These are phyloP conservation scores for Mastomys coucha DNA, from an alignment of 2,113 vertebrate genomes.

Conservation along the genomic window DNA sequence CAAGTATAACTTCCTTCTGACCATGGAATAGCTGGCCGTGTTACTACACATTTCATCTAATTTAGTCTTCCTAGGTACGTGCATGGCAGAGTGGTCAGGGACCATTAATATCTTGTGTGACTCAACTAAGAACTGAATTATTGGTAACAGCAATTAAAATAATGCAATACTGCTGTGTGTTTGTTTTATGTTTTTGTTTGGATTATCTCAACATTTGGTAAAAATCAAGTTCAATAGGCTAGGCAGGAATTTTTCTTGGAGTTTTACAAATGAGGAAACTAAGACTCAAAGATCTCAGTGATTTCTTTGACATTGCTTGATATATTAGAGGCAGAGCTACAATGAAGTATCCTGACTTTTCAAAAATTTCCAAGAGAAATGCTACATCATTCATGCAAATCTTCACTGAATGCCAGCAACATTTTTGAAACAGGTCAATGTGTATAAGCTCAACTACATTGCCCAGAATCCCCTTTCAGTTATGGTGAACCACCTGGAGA, in stretches of 20 bases:
- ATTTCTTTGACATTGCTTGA: background rate
- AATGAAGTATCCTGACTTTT: background rate
- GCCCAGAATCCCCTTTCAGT: background rate
- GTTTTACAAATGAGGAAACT: slow-evolving; percentile 17
- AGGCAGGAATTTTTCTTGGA: background rate
- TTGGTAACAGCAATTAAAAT: slow-evolving; percentile 54
- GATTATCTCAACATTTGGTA: background rate
- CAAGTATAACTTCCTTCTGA: slow-evolving; percentile 52
- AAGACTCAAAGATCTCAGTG: background rate
- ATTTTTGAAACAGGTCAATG: background rate
- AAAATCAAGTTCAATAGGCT: slow-evolving; percentile 1
- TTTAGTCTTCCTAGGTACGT: background rate
- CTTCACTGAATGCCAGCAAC: background rate
- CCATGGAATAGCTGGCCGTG: background rate
- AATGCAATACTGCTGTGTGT: background rate
- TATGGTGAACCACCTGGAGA: background rate
- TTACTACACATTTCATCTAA: background rate
- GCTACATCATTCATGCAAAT: background rate
- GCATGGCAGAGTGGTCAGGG: background rate
- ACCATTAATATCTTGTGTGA: background rate
- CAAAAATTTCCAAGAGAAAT: background rate
- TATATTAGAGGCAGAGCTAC: background rate
- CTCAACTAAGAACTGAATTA: background rate
- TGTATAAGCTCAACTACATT: background rate
- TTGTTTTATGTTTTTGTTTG: slow-evolving; percentile 30